phyloP scores from a whole-genome alignment of 2,113 vertebrate genomes.

The Mobula birostris region DNA sequence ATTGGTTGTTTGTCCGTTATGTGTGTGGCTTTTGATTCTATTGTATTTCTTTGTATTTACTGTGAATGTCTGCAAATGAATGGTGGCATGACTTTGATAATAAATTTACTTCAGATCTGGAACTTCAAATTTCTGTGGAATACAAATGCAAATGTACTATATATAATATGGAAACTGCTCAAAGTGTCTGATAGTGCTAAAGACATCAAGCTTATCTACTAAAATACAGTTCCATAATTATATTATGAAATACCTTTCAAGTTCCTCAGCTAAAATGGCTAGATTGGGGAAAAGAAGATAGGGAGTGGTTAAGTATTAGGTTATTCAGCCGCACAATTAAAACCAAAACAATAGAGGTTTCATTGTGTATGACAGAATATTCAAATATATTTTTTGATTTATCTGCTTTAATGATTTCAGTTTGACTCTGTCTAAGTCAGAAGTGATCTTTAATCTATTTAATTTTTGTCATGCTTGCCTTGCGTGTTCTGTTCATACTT shows the following conservation, averaged over 20 bases:
- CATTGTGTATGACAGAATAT: not conserved
- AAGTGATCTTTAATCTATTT: not conserved
- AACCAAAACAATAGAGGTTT: not conserved
- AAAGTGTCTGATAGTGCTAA: not conserved
- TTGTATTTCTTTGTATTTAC: too few species aligned
- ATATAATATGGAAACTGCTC: not conserved
- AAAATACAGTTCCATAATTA: conserved; percentile 1
- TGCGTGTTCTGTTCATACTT: not conserved
- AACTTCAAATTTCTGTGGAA: too few species aligned
- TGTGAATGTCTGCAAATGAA: too few species aligned
- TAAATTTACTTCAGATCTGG: too few species aligned
- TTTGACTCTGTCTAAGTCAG: not conserved
- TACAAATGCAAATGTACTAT: not conserved
- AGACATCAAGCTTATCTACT: not conserved
- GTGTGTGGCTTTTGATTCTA: too few species aligned
- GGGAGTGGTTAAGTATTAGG: too few species aligned
- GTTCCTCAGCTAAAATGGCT: not conserved
- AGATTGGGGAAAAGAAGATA: too few species aligned
- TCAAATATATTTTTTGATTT: not conserved
- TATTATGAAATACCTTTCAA: not conserved
- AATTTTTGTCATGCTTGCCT: not conserved
- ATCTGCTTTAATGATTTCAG: not conserved
- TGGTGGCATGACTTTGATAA: not conserved
- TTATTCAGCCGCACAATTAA: not conserved
- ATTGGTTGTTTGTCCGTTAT: too few species aligned